A percentile compares a stretch with the other conserved stretches of the same genome.
phyloP scores from a whole-genome alignment of 2,888 invertebrate species.

The Nomada fabriciana region DNA sequence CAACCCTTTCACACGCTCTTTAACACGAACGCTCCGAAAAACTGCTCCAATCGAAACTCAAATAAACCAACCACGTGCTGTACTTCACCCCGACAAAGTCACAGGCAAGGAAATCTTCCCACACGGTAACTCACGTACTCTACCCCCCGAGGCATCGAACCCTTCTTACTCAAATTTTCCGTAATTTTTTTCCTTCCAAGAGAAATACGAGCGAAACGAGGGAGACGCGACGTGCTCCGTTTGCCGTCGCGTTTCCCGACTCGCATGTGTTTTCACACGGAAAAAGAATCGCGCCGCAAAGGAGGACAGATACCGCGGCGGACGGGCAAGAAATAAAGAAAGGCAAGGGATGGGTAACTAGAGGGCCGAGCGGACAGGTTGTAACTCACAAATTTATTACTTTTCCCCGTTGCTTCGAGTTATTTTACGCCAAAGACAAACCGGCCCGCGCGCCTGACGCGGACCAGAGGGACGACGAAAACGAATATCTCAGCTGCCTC shows the following conservation, averaged over 20 bases:
- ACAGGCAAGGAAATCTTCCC: not conserved
- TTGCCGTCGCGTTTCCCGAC: conserved; percentile 48
- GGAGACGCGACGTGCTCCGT: not conserved
- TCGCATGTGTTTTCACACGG: conserved; percentile 58
- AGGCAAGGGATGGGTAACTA: conserved; percentile 48
- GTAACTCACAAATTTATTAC: conserved; percentile 81
- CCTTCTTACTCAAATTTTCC: conserved; percentile 3
- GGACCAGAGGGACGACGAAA: conserved; percentile 51
- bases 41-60: too few relatives aligned
- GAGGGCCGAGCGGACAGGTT: conserved; percentile 66
- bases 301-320: conserved; percentile 11
- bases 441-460: conserved; percentile 52
- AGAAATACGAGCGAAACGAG: conserved; percentile 1
- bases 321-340: conserved; percentile 40
- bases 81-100: too few relatives aligned
- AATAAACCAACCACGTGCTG: too few relatives aligned
- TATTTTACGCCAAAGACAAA: conserved; percentile 81
- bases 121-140: not conserved
- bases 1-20: not conserved
- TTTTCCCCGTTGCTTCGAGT: conserved; percentile 76
- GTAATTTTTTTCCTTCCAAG: conserved; percentile 13
- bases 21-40: too few relatives aligned
- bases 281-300: conserved; percentile 11
- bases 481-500: conserved; percentile 82
- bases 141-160: too few relatives aligned